phyloP scores from a whole-genome alignment of 2,113 vertebrate species.

The Vulpes lagopus region DNA sequence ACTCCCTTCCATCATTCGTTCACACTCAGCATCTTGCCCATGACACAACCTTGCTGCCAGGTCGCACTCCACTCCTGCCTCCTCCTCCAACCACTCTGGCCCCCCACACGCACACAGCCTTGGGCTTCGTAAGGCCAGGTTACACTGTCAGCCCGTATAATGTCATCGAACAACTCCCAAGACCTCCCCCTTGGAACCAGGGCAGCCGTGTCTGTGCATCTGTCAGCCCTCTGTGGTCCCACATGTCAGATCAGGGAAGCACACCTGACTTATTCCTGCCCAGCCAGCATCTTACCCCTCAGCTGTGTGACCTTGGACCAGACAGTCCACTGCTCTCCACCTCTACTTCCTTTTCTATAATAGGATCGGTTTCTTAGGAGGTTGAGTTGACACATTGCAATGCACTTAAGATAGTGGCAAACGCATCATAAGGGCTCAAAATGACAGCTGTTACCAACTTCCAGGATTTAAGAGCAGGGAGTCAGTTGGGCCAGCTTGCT shows the following conservation, averaged over 20 bases:
- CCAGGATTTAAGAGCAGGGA: background rate
- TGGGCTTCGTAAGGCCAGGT: background rate
- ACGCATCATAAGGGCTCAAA: background rate
- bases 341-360: background rate
- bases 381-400: background rate
- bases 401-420: background rate
- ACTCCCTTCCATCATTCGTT: accelerated
- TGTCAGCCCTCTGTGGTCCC: background rate
- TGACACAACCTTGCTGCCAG: background rate
- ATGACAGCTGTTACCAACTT: accelerated
- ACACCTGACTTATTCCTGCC: too few species aligned
- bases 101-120: background rate
- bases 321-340: accelerated
- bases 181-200: background rate
- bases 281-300: accelerated
- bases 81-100: too few species aligned
- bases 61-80: too few species aligned
- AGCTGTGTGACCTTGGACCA: background rate
- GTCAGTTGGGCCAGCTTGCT: background rate
- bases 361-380: background rate
- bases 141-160: background rate
- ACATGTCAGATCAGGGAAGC: background rate
- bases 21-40: too few species aligned
- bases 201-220: background rate
- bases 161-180: too few species aligned